Evolutionary conservation across 2,888 invertebrate genomes (phyloP), one percentile per base, ranked within the genome.

Genomic region (Hesperia comma): DNA sequence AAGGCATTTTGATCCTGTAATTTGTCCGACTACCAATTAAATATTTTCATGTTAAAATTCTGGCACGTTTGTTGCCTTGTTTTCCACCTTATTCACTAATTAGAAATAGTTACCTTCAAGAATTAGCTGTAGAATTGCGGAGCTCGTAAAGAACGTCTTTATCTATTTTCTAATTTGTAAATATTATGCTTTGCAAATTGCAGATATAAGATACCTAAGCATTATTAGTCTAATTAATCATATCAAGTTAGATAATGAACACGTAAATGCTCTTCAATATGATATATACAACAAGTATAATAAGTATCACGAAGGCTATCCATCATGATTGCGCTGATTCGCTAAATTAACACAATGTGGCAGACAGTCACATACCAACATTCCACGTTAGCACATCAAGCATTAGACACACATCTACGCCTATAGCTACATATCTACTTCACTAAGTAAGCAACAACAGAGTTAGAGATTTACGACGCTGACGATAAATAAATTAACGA

Each of bases 401-500:
- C 60, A 66, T 63, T 63, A 33, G 60, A 33, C 43, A 66, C 64
- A 54, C 58, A 60, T 58, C 26, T 56, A 53, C 17, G 2, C 49
- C 15, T 57, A 57, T 56, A 63, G 10, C 51, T 53, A 57, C 26
- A 2, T 26, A 15, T 6, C 53, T 32, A 15, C 10, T 63, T 41
- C 57, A 15, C 49, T 40, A 40, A 12, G 40, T 58, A 58, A 54
- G 64, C 64, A 63, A 63, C 33, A 63, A 49, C 15, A 46, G 19
- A 26, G 40, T 49, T 56, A 67, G 58, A 71, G 67, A 71, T 72
- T 72, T 70, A 73, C 72, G 68, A 71, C 61, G 63, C 66, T 58
- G 57, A 60, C 33, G 66, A 72, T 72, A 73, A 69, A 73, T 71
- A 71, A 72, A 73, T 74, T 72, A 70, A 70, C 70, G 64, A 67